Evolutionary conservation across 2,888 invertebrate genomes (phyloP), one percentile per base, ranked within the genome.

Genomic region (Metalampra italica): DNA sequence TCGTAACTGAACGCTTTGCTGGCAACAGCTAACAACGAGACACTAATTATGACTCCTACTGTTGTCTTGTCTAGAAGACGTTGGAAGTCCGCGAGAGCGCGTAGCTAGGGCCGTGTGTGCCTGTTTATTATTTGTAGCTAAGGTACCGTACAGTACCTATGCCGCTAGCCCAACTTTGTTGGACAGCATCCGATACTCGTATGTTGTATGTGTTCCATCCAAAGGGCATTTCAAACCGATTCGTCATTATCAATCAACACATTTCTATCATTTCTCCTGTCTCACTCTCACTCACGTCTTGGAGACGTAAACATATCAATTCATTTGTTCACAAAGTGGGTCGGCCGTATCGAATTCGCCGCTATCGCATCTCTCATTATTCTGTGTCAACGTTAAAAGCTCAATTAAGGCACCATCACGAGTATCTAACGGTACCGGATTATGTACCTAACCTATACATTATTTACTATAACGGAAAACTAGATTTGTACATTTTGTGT

Each of bases 381-480:
- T 78, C 74, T 73, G 75, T 78, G 77, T 80, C 77, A 71, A 68
- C 71, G 59, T 62, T 79, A 79, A 78, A 74, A 78, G 73, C 78
- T 78, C 72, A 78, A 79, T 79, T 78, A 76, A 68, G 67, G 61
- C 52, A 52, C 55, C 62, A 68, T 72, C 75, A 75, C 68, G 72
- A 63, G 48, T 39, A 47, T 38, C 56, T 60, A 62, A 64, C 61
- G 64, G 60, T 54, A 47, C 41, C 11, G 42, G 53, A 47, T 51
- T 49, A 57, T 56, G 50, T 50, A 55, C 55, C 55, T 50, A 55
- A 55, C 45, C 49, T 52, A 51, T 36, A 36, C 36, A 36, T 36
- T 36, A 3, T 34, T 3, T 53, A 52, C 50, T 45, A 52, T 56
- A 53, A 52, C 54, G 54, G 55, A 57, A 53, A 42, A 30, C 39